Evolutionary conservation across 37 sponge, comb jelly and placozoan species (phyloP).

Genomic region (Cladorhizidae sp.): DNA sequence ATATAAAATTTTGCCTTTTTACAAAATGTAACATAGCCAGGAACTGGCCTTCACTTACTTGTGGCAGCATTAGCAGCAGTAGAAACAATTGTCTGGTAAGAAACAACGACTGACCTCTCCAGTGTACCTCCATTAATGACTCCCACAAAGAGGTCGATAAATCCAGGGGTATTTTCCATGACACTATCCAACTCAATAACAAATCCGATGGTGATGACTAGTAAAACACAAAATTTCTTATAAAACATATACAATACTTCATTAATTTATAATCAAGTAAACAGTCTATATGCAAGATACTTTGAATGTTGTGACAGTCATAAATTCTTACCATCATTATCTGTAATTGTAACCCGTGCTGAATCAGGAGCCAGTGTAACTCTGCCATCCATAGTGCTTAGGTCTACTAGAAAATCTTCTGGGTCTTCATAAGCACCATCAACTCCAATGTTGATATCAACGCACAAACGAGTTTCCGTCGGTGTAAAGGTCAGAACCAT

Average conservation of each 20-base stretch:
- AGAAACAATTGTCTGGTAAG: too few species aligned
- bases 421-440: neutral
- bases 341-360: slow-evolving; percentile 21
- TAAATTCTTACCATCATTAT: slow-evolving; percentile 33
- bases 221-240: too few species aligned
- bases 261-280: too few species aligned
- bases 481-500: neutral
- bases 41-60: neutral
- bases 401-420: neutral
- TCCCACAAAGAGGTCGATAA: neutral
- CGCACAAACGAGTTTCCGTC: neutral
- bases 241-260: too few species aligned
- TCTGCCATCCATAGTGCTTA: neutral
- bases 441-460: neutral
- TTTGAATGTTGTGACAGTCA: too few species aligned
- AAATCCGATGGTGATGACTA: slow-evolving; percentile 8
- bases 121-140: neutral
- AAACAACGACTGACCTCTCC: neutral
- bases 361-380: neutral
- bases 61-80: neutral
- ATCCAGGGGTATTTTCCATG: neutral
- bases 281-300: too few species aligned
- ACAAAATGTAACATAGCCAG: too few species aligned
- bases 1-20: too few species aligned
- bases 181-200: neutral